Conservation (phyloP, 1,140 invertebrate species). For the Chelonus insularis region DNA sequence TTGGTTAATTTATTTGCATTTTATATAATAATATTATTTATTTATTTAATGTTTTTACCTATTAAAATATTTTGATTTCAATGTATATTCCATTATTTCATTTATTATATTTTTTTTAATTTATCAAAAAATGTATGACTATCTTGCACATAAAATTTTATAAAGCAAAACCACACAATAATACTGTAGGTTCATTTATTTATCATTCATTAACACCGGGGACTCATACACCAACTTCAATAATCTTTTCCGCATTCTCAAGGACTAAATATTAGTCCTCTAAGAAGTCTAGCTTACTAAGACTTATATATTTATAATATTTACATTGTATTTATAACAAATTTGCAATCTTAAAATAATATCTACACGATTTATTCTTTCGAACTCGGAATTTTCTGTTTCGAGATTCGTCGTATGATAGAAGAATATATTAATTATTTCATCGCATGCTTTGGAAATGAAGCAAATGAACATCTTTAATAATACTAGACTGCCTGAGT, state of each 20-base stretch:
- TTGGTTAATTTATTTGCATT: no score
- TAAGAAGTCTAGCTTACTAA: constrained; percentile 23
- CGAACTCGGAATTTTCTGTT: background rate
- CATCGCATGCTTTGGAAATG: background rate
- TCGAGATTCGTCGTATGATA: constrained; percentile 1
- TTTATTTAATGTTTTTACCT: no score
- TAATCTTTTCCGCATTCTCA: constrained; percentile 17
- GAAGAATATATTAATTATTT: constrained; percentile 6
- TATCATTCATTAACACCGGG: no score
- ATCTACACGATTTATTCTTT: constrained; percentile 12
- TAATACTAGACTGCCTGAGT: no score
- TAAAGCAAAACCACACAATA: no score
- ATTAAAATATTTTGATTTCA: no score
- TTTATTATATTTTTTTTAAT: no score
- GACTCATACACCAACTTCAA: background rate
- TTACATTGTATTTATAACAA: constrained; percentile 27
- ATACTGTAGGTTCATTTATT: no score
- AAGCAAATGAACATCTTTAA: no score
- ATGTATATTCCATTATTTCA: no score
- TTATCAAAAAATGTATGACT: no score
- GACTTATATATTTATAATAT: constrained; percentile 33
- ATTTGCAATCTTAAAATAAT: constrained; percentile 12
- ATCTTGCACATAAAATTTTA: background rate
- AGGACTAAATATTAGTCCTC: constrained; percentile 47
- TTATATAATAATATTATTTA: no score